phyloP scores from a whole-genome alignment of 2,113 vertebrate species.

The Otis tarda region DNA sequence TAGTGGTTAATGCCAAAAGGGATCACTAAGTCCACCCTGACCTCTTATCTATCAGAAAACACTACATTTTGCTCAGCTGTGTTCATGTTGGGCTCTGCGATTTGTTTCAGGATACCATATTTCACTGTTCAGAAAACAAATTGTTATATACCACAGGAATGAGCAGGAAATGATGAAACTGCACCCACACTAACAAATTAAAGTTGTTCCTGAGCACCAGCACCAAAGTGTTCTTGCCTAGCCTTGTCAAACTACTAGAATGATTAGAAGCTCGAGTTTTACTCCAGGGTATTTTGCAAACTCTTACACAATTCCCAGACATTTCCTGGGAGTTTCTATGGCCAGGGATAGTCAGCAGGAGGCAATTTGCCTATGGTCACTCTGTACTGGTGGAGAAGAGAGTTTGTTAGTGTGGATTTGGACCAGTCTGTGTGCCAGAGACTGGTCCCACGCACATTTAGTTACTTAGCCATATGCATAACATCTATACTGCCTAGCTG shows the following conservation, averaged over 20 bases:
- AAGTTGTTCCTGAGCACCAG: not conserved
- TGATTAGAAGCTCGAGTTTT: not conserved
- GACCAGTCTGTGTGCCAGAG: not conserved
- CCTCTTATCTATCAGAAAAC: not conserved
- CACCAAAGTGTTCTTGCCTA: not conserved
- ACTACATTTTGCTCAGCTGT: not conserved
- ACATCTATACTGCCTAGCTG: rapidly evolving
- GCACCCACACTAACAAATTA: not conserved
- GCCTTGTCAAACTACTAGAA: not conserved
- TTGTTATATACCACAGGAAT: not conserved
- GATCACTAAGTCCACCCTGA: not conserved
- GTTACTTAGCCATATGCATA: not conserved
- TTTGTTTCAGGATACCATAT: not conserved
- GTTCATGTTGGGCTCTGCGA: not conserved
- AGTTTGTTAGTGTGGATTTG: not conserved
- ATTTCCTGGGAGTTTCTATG: not conserved
- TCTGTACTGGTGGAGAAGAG: not conserved
- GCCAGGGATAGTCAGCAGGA: rapidly evolving
- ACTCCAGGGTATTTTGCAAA: not conserved
- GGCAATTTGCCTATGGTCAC: not conserved
- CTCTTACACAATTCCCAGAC: not conserved
- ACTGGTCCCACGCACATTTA: not conserved
- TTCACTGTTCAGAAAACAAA: not conserved
- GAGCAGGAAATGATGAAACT: not conserved
- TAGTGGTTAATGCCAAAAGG: not conserved